Conservation (phyloP, 2,113 vertebrate species). For the Sebastes schlegelii region DNA sequence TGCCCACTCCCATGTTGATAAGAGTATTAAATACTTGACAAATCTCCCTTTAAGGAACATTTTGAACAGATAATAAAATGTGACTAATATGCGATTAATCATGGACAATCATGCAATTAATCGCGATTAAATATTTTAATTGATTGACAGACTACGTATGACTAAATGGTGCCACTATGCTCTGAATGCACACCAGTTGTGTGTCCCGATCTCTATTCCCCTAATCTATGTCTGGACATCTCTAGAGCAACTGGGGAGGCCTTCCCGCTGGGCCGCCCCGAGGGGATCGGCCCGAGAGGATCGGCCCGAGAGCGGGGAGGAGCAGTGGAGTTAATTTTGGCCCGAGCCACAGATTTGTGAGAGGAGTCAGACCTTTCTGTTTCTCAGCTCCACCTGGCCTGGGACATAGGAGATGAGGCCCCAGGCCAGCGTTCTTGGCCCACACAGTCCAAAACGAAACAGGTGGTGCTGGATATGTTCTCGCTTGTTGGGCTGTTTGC, state of each 20-base stretch:
- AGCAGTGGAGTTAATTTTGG: constrained; percentile 67
- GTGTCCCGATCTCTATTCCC: constrained; percentile 43
- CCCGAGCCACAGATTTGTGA: constrained; percentile 26
- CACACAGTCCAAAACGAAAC: constrained; percentile 51
- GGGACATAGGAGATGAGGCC: constrained; percentile 31
- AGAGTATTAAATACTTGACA: no score
- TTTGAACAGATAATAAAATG: no score
- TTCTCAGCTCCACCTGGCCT: constrained; percentile 58
- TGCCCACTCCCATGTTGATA: no score
- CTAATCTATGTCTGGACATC: constrained; percentile 42
- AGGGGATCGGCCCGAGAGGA: constrained; percentile 21
- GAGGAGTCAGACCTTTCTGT: constrained; percentile 47
- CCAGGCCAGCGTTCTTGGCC: neutral
- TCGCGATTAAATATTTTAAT: no score
- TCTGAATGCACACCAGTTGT: constrained; percentile 31
- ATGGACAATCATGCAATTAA: no score
- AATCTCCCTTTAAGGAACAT: no score
- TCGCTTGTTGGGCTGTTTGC: constrained; percentile 24
- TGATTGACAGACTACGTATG: no score
- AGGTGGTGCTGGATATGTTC: constrained; percentile 52
- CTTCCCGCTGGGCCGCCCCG: neutral
- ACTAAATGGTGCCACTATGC: no score
- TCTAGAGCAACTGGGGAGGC: constrained; percentile 37
- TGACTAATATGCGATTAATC: no score
- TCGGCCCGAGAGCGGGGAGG: constrained; percentile 8